Percentiles rank a stretch among this genome's conserved stretches.
Conservation (phyloP, 2,113 vertebrate species). For the Petaurus breviceps region DNA sequence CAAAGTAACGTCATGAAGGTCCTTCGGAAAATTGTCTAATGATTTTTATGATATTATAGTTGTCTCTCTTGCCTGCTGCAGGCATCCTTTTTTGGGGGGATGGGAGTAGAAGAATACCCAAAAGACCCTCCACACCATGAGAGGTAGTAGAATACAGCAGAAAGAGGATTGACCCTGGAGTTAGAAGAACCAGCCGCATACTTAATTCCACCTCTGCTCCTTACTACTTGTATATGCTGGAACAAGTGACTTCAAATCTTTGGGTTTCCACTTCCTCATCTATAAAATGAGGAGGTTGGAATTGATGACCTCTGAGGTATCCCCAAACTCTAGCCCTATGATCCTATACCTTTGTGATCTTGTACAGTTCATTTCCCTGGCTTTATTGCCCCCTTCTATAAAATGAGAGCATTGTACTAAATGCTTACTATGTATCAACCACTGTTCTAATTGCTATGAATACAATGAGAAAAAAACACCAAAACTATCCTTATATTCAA, state of each 20-base stretch:
- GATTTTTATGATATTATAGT: background rate
- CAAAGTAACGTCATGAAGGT: slow-evolving; percentile 45
- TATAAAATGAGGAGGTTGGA: background rate
- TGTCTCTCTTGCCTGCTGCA: background rate
- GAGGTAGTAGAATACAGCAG: background rate
- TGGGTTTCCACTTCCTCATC: background rate
- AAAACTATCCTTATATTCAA: too few species aligned
- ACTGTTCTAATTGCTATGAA: too few species aligned
- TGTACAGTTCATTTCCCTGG: background rate
- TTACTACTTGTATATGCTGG: background rate
- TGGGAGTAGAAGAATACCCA: background rate
- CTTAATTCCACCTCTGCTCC: background rate
- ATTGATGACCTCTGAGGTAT: background rate
- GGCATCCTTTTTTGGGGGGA: background rate
- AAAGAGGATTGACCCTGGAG: background rate
- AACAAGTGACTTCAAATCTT: background rate
- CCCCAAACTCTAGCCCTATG: background rate
- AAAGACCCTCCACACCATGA: background rate
- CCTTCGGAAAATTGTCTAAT: background rate
- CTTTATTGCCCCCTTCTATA: too few species aligned
- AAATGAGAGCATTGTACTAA: too few species aligned
- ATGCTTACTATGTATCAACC: too few species aligned
- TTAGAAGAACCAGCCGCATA: background rate
- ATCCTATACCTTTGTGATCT: background rate
- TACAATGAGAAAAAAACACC: too few species aligned